These are phyloP conservation scores for Marisa cornuarietis DNA, from an alignment of 1,140 invertebrate genomes.

Conservation along the genomic window DNA sequence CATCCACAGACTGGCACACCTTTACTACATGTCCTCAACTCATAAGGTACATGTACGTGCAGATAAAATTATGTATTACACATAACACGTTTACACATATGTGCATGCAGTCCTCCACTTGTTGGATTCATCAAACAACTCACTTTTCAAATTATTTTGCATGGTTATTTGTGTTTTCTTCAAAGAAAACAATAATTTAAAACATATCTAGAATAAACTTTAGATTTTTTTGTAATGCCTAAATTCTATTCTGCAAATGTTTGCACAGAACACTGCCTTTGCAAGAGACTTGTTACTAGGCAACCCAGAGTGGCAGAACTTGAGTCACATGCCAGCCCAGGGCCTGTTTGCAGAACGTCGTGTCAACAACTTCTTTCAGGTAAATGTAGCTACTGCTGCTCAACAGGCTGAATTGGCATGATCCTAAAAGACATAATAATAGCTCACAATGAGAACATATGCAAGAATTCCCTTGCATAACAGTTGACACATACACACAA, in stretches of 20 bases:
- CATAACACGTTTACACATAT: no score
- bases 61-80: no score
- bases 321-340: conserved; percentile 69
- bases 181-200: no score
- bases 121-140: no score
- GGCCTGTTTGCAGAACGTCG: conserved; percentile 88
- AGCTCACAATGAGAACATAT: no score
- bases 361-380: conserved; percentile 88
- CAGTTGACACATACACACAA: no score
- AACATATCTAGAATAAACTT: neutral
- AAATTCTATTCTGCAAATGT: neutral
- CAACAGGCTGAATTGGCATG: no score
- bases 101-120: no score
- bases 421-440: no score
- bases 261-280: conserved; percentile 56
- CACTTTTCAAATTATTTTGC: no score
- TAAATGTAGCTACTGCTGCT: conserved; percentile 44
- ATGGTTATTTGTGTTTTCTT: no score
- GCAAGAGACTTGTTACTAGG: conserved; percentile 62
- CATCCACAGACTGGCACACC: conserved; percentile 85
- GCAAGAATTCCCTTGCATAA: no score
- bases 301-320: conserved; percentile 49
- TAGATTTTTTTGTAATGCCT: neutral
- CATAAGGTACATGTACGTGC: conserved; percentile 7
- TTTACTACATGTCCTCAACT: conserved; percentile 79